Evolutionary conservation across 2,797 vertebrate genomes (phyloP).

Genomic region (Platyrinchus mystaceus): DNA sequence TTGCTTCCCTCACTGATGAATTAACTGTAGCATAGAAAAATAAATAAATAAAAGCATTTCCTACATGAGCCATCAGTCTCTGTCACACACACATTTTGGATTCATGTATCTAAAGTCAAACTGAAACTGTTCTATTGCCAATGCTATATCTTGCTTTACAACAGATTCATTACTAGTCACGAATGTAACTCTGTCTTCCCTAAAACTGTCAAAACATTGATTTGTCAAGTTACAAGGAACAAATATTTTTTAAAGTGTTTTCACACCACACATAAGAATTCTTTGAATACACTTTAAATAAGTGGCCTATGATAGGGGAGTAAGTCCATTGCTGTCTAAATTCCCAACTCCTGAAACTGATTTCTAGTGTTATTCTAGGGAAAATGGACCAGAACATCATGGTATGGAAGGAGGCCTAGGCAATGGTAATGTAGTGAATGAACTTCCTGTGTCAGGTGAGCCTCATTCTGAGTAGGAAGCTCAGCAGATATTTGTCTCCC

Average conservation of each 20-base stretch:
- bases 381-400: neutral
- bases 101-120: slow-evolving; percentile 15
- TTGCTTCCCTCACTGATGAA: slow-evolving; percentile 29
- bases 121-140: neutral
- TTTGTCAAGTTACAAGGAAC: neutral
- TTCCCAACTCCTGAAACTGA: neutral
- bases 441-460: neutral
- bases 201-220: neutral
- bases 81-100: neutral
- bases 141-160: neutral
- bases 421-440: neutral
- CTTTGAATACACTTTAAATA: neutral
- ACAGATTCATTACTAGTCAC: neutral
- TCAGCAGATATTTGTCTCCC: neutral
- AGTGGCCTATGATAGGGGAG: neutral
- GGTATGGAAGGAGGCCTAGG: neutral
- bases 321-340: neutral
- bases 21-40: slow-evolving; percentile 52
- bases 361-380: neutral
- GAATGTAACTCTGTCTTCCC: neutral
- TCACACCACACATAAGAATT: neutral
- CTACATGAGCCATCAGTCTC: slow-evolving; percentile 41
- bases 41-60: slow-evolving; percentile 46
- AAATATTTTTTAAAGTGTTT: neutral
- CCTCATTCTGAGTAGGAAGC: neutral